Percentiles rank a stretch among this genome's conserved stretches.
These are phyloP conservation scores for Nipponacmea schrenckii DNA, from an alignment of 2,888 invertebrate genomes.

Conservation along the genomic window DNA sequence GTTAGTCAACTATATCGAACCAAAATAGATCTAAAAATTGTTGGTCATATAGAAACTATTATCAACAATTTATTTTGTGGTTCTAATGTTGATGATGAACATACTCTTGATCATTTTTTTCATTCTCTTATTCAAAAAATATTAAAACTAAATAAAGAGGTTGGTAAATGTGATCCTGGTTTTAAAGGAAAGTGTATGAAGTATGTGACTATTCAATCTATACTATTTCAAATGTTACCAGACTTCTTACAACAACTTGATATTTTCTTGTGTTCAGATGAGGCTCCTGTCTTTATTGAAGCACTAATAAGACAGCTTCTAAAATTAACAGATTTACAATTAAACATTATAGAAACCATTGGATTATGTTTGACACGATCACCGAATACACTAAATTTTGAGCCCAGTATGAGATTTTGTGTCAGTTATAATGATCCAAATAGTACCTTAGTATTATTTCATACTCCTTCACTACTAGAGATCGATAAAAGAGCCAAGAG, in stretches of 20 bases:
- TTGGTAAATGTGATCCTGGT: background rate
- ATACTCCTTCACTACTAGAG: slow-evolving; percentile 39
- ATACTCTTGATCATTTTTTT: slow-evolving; percentile 34
- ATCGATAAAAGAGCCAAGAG: slow-evolving; percentile 30
- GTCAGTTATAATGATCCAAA: slow-evolving; percentile 49
- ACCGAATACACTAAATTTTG: slow-evolving; percentile 34
- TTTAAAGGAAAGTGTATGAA: slow-evolving; percentile 15
- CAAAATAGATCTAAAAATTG: slow-evolving; percentile 29
- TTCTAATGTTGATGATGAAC: slow-evolving; percentile 37
- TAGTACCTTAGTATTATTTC: slow-evolving; percentile 37
- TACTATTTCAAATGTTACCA: slow-evolving; percentile 25
- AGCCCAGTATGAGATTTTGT: slow-evolving; percentile 32
- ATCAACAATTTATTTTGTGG: slow-evolving; percentile 47
- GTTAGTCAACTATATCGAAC: slow-evolving; percentile 38
- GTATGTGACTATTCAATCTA: slow-evolving; percentile 22
- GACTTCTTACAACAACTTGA: slow-evolving; percentile 11
- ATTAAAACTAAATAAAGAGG: slow-evolving; percentile 13
- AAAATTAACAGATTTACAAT: slow-evolving; percentile 37
- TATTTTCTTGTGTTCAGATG: slow-evolving; percentile 15
- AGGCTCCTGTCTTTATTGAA: slow-evolving; percentile 15
- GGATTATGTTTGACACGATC: slow-evolving; percentile 51
- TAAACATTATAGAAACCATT: slow-evolving; percentile 36
- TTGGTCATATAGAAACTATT: slow-evolving; percentile 36
- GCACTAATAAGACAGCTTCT: slow-evolving; percentile 26
- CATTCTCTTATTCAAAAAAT: slow-evolving; percentile 14